phyloP scores from a whole-genome alignment of 2,113 vertebrate genomes.

The Lampris incognitus region DNA sequence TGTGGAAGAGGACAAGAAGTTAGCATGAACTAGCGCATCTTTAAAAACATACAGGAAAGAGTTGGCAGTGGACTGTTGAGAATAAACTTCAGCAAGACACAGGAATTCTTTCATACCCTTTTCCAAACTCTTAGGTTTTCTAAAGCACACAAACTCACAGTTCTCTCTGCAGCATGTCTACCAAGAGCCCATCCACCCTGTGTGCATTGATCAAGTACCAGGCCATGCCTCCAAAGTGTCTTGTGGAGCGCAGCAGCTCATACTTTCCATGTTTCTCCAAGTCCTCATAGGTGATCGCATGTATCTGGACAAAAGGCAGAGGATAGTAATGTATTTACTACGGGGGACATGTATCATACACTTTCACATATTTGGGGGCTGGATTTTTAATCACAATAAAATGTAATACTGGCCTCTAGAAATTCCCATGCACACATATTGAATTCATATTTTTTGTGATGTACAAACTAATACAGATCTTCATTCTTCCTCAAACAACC shows the following conservation, averaged over 20 bases:
- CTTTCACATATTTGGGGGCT: too few species aligned
- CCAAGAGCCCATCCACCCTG: conserved; percentile 88
- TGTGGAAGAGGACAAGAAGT: neutral
- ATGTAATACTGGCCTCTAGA: too few species aligned
- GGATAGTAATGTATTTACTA: neutral
- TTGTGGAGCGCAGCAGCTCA: conserved; percentile 89
- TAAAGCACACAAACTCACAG: conserved; percentile 84
- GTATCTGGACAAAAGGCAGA: conserved; percentile 79
- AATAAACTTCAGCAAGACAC: too few species aligned
- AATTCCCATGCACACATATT: neutral
- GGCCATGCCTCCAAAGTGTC: conserved; percentile 93
- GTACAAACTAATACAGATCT: too few species aligned
- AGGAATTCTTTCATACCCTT: too few species aligned
- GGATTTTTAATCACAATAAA: too few species aligned
- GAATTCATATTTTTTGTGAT: neutral
- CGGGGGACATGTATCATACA: too few species aligned
- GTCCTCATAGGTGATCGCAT: conserved; percentile 88
- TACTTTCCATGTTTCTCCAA: conserved; percentile 89
- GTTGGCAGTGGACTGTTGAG: too few species aligned
- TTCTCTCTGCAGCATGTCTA: conserved; percentile 92
- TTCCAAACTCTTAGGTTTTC: too few species aligned
- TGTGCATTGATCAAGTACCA: conserved; percentile 90
- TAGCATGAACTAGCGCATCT: neutral
- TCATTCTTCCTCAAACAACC: too few species aligned
- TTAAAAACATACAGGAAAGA: neutral